Conservation (phyloP, 2,888 invertebrate genomes). For the Pteria penguin region DNA sequence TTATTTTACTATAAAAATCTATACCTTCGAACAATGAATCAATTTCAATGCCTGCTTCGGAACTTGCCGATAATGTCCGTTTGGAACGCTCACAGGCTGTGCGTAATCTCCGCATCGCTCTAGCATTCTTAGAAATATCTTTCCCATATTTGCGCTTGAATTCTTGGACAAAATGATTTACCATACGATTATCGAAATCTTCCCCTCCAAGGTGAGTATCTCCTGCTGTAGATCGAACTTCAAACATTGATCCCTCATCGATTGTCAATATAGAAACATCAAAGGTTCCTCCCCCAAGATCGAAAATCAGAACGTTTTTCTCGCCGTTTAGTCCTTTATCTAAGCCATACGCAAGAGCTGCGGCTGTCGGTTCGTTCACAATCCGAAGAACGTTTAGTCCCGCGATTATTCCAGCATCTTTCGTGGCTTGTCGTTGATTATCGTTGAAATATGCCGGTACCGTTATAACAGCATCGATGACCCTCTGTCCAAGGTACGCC, state of each 20-base stretch:
- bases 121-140: constrained; percentile 62
- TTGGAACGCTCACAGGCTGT: constrained; percentile 76
- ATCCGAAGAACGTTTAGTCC: constrained; percentile 81
- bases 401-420: constrained; percentile 80
- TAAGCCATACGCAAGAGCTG: constrained; percentile 29
- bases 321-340: constrained; percentile 32
- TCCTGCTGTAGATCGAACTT: constrained; percentile 76
- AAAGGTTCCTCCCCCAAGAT: constrained; percentile 34
- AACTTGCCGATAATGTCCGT: constrained; percentile 69
- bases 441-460: constrained; percentile 80
- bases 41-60: constrained; percentile 72
- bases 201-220: constrained; percentile 76
- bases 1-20: constrained; percentile 75
- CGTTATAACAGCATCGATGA: constrained; percentile 76
- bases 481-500: constrained; percentile 83
- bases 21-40: constrained; percentile 74
- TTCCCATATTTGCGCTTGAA: constrained; percentile 73
- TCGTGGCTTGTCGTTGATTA: constrained; percentile 84
- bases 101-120: constrained; percentile 72
- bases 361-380: constrained; percentile 84
- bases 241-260: constrained; percentile 82
- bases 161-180: constrained; percentile 71
- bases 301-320: constrained; percentile 36
- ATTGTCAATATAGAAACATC: constrained; percentile 65
- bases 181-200: too few species aligned